phyloP scores from a whole-genome alignment of 1,140 invertebrate species.

The Drosophila leontia region DNA sequence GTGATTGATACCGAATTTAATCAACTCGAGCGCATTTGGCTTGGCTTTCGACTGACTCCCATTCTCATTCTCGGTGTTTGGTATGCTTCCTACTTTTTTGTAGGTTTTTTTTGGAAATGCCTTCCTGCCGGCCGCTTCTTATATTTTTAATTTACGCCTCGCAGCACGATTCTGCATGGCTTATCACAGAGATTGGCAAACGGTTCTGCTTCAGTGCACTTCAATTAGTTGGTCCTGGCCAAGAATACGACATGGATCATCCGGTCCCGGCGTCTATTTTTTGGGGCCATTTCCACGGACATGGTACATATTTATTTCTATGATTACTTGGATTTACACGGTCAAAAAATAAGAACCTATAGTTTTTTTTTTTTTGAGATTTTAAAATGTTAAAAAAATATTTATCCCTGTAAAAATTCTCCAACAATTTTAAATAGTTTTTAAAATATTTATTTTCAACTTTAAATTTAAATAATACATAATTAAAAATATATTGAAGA shows the following conservation, averaged over 20 bases:
- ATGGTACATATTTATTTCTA: conserved; percentile 42
- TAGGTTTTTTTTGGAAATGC: conserved; percentile 7
- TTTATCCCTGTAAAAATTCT: too few species aligned
- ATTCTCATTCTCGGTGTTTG: conserved; percentile 14
- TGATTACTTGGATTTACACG: conserved; percentile 24
- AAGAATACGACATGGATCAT: conserved; percentile 59
- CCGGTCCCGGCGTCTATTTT: conserved; percentile 18
- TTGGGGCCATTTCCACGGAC: conserved; percentile 25
- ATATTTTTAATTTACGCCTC: conserved; percentile 82
- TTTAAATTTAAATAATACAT: background rate
- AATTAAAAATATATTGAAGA: too few species aligned
- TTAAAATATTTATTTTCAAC: too few species aligned
- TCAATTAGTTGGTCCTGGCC: conserved; percentile 73
- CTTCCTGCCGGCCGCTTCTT: conserved; percentile 41
- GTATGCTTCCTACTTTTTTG: conserved; percentile 1
- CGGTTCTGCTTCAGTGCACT: conserved; percentile 79
- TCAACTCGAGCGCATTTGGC: conserved; percentile 67
- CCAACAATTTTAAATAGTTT: too few species aligned
- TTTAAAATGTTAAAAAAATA: background rate
- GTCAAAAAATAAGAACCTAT: background rate
- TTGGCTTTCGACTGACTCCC: conserved; percentile 12
- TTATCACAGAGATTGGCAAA: conserved; percentile 83
- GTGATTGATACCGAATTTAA: conserved; percentile 83
- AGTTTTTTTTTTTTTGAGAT: too few species aligned
- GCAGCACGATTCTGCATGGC: conserved; percentile 78